Conservation (phyloP, 2,797 vertebrate genomes). For the Channallabes apus region DNA sequence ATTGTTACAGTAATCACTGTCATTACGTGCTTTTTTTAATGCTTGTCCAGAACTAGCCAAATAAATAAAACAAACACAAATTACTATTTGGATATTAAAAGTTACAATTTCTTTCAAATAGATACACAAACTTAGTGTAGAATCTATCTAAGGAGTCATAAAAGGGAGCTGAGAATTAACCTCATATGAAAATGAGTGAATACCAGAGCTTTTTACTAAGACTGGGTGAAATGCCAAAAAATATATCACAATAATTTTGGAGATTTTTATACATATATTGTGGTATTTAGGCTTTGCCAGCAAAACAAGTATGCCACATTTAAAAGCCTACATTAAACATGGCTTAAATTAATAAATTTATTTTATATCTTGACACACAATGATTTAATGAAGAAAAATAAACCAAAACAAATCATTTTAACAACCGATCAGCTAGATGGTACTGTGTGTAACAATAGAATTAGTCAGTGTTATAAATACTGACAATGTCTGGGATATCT, state of each 20-base stretch:
- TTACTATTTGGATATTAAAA: conserved; percentile 65
- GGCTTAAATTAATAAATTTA: neutral
- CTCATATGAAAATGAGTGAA: conserved; percentile 29
- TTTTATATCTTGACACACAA: neutral
- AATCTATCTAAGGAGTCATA: conserved; percentile 64
- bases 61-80: conserved; percentile 65
- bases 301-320: neutral
- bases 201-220: conserved; percentile 16
- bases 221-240: conserved; percentile 7
- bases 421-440: neutral
- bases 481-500: neutral
- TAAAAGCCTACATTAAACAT: neutral
- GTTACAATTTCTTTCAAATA: conserved; percentile 50
- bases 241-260: neutral
- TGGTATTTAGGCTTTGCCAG: neutral
- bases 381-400: neutral
- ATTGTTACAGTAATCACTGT: conserved; percentile 68
- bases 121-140: conserved; percentile 62
- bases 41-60: conserved; percentile 55
- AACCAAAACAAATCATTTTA: neutral
- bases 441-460: neutral
- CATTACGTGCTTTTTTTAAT: conserved; percentile 61
- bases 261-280: neutral
- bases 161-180: conserved; percentile 66
- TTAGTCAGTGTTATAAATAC: neutral